Conservation (phyloP, 2,797 vertebrate genomes). For the Xyrichtys novacula region DNA sequence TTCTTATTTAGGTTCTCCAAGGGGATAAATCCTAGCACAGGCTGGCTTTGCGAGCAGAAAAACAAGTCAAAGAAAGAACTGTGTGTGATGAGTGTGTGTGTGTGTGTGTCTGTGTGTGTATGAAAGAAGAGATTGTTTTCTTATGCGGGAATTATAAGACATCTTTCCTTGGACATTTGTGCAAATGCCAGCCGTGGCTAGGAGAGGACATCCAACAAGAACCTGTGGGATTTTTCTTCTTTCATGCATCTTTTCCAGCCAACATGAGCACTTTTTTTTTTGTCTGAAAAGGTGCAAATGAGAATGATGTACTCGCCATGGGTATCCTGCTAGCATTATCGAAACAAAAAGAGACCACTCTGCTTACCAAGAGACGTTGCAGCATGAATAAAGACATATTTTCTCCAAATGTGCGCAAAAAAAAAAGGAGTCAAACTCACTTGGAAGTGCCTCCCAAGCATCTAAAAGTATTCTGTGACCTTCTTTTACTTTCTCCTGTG, state of each 20-base stretch:
- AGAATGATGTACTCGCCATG: conserved; percentile 23
- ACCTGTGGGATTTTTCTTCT: conserved; percentile 48
- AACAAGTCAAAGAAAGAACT: conserved; percentile 48
- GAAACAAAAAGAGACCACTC: conserved; percentile 23
- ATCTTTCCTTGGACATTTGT: conserved; percentile 52
- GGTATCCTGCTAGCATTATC: conserved; percentile 19
- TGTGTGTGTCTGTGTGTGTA: conserved; percentile 48
- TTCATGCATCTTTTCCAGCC: conserved; percentile 40
- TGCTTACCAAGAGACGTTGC: conserved; percentile 37
- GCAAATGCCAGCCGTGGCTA: conserved; percentile 27
- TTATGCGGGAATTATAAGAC: conserved; percentile 66
- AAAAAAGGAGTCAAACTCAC: conserved; percentile 13
- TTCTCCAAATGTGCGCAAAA: conserved; percentile 38
- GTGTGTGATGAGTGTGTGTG: conserved; percentile 43
- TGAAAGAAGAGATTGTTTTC: conserved; percentile 54
- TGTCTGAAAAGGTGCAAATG: conserved; percentile 31
- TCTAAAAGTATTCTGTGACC: conserved; percentile 37
- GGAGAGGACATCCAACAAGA: conserved; percentile 44
- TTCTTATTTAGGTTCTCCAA: conserved; percentile 85
- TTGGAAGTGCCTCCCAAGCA: conserved; percentile 6
- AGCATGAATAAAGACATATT: conserved; percentile 47
- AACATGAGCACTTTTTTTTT: conserved; percentile 23
- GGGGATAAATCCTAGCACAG: conserved; percentile 88
- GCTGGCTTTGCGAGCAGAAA: conserved; percentile 51
- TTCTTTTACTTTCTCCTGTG: conserved; percentile 33